These are phyloP conservation scores for Paramuricea clavata DNA, from an alignment of 92 coral and sea anemone species.

Conservation along the genomic window DNA sequence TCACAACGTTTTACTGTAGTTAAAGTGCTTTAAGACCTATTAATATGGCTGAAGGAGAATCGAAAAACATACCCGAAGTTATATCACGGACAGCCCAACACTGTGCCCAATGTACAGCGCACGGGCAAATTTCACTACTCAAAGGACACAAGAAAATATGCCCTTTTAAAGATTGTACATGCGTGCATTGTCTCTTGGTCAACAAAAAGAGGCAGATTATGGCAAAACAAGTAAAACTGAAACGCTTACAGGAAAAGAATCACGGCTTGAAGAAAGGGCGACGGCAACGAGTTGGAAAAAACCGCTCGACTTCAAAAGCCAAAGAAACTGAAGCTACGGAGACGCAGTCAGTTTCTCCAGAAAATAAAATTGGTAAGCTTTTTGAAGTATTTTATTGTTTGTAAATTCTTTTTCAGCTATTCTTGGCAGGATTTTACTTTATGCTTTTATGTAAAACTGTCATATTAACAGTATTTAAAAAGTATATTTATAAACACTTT, in stretches of 20 bases:
- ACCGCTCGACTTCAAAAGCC: neutral
- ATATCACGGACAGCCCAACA: conserved; percentile 37
- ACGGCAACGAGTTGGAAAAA: neutral
- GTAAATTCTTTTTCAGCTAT: neutral
- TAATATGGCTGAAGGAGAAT: conserved; percentile 6
- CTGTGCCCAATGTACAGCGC: conserved; percentile 50
- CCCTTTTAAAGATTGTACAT: conserved; percentile 40
- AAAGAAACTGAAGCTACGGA: neutral
- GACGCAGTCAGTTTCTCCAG: neutral
- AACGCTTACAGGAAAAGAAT: conserved; percentile 49
- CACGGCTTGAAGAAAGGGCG: conserved; percentile 1
- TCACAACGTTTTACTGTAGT: neutral
- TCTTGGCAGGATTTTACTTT: neutral
- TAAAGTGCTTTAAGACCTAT: neutral
- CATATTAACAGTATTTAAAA: too few species aligned
- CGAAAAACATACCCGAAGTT: neutral
- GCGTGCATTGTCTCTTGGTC: conserved; percentile 34
- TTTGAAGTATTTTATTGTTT: neutral
- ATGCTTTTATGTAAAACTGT: neutral
- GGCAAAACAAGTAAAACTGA: conserved; percentile 50
- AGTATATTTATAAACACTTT: neutral
- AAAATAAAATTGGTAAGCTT: conserved; percentile 17
- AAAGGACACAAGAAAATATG: conserved; percentile 44
- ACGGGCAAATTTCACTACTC: conserved; percentile 31
- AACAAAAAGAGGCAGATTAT: conserved; percentile 45